phyloP scores from a whole-genome alignment of 1,140 invertebrate genomes.

The Helicorthomorpha holstii region DNA sequence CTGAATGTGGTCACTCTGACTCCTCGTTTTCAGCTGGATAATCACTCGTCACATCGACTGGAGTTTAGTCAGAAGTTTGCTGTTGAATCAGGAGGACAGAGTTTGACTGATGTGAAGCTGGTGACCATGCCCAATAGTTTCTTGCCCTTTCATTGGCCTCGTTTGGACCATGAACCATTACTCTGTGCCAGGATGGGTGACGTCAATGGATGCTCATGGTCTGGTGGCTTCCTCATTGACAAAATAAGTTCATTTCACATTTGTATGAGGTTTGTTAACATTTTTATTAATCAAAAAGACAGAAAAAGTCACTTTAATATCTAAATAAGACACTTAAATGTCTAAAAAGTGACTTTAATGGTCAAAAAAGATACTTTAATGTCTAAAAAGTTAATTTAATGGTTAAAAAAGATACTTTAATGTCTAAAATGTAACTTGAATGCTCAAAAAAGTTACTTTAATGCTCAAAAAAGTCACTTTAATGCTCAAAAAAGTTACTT shows the following conservation, averaged over 20 bases:
- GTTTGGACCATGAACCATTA: slow-evolving; percentile 68
- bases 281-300: no score
- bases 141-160: slow-evolving; percentile 88
- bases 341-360: no score
- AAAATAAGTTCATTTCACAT: slow-evolving; percentile 73
- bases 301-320: no score
- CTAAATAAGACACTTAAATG: no score
- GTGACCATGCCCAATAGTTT: slow-evolving; percentile 59
- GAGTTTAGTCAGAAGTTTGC: slow-evolving; percentile 62
- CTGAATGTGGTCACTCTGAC: slow-evolving; percentile 86
- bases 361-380: no score
- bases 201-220: slow-evolving; percentile 58
- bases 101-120: neutral
- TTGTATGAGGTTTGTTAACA: slow-evolving; percentile 74
- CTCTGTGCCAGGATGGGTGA: slow-evolving; percentile 65
- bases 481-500: no score
- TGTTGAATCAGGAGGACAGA: slow-evolving; percentile 2
- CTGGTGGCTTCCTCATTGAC: slow-evolving; percentile 82
- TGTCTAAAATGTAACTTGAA: no score
- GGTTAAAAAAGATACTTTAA: no score
- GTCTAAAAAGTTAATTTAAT: no score
- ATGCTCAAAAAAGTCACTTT: no score
- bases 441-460: no score
- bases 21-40: slow-evolving; percentile 82
- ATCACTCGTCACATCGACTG: slow-evolving; percentile 61